Evolutionary conservation across 2,888 invertebrate species (phyloP).

Genomic region (Rhagonycha lutea): DNA sequence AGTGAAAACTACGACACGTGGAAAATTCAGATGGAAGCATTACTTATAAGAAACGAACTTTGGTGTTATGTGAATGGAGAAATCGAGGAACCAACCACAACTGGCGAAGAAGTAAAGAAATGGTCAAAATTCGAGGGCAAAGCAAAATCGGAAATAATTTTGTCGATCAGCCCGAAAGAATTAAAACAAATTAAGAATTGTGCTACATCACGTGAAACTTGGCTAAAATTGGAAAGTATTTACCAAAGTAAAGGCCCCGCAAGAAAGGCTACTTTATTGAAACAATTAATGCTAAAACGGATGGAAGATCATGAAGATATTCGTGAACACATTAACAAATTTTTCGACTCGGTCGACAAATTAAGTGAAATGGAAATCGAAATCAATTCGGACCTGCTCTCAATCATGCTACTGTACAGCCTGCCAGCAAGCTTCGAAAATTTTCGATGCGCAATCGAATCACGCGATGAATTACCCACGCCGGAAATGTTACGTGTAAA

Average conservation of each 20-base stretch:
- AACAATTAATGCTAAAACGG: constrained; percentile 43
- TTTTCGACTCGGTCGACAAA: constrained; percentile 47
- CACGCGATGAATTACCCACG: constrained; percentile 42
- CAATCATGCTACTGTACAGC: constrained; percentile 46
- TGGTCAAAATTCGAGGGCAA: too few species aligned
- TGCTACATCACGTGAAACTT: constrained; percentile 42
- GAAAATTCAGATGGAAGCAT: too few species aligned
- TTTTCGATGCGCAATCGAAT: constrained; percentile 27
- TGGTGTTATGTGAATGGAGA: too few species aligned
- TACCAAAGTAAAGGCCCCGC: constrained; percentile 49
- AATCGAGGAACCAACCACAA: too few species aligned
- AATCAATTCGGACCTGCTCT: constrained; percentile 32
- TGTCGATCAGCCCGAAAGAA: constrained; percentile 35
- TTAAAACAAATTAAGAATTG: constrained; percentile 42
- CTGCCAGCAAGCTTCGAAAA: constrained; percentile 44
- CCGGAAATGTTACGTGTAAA: constrained; percentile 41
- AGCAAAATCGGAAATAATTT: constrained; percentile 31
- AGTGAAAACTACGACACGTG: too few species aligned
- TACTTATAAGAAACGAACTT: too few species aligned
- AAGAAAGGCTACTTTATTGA: constrained; percentile 49
- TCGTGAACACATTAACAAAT: constrained; percentile 43
- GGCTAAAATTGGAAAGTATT: constrained; percentile 45
- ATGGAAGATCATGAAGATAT: constrained; percentile 45
- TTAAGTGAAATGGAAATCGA: constrained; percentile 42
- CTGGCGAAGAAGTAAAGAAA: too few species aligned